These are phyloP conservation scores for Ceratina calcarata DNA, from an alignment of 1,140 invertebrate species.

Conservation along the genomic window DNA sequence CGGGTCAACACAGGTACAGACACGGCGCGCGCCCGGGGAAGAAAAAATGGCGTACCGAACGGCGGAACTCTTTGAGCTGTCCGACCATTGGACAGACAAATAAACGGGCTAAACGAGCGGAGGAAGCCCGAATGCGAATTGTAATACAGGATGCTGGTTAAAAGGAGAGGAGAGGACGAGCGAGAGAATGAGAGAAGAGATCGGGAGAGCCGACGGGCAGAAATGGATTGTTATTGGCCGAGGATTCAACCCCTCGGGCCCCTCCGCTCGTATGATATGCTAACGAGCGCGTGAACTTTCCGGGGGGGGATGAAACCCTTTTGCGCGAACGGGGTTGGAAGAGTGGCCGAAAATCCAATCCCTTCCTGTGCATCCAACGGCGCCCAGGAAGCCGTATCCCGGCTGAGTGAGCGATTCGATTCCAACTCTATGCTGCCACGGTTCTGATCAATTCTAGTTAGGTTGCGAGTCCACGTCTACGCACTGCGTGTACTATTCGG, in stretches of 20 bases:
- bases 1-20: slow-evolving; percentile 45
- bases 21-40: background rate
- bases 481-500: background rate
- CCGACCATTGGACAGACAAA: slow-evolving; percentile 69
- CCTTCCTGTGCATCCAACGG: slow-evolving; percentile 47
- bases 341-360: slow-evolving; percentile 64
- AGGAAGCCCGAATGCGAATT: slow-evolving; percentile 44
- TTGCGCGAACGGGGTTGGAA: slow-evolving; percentile 46
- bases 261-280: slow-evolving; percentile 68
- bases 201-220: slow-evolving; percentile 54
- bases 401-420: slow-evolving; percentile 37
- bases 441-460: slow-evolving; percentile 18
- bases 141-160: slow-evolving; percentile 29
- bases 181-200: background rate
- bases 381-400: slow-evolving; percentile 49
- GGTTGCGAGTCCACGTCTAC: background rate
- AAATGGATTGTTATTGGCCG: slow-evolving; percentile 73
- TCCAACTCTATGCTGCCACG: slow-evolving; percentile 25
- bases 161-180: slow-evolving; percentile 2
- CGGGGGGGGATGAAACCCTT: slow-evolving; percentile 54
- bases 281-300: slow-evolving; percentile 70
- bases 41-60: slow-evolving; percentile 57
- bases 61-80: slow-evolving; percentile 64
- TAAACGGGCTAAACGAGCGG: slow-evolving; percentile 63
- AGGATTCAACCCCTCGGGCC: slow-evolving; percentile 67